Evolutionary conservation across 2,888 invertebrate genomes (phyloP).

Genomic region (Melangyna quadrimaculata): DNA sequence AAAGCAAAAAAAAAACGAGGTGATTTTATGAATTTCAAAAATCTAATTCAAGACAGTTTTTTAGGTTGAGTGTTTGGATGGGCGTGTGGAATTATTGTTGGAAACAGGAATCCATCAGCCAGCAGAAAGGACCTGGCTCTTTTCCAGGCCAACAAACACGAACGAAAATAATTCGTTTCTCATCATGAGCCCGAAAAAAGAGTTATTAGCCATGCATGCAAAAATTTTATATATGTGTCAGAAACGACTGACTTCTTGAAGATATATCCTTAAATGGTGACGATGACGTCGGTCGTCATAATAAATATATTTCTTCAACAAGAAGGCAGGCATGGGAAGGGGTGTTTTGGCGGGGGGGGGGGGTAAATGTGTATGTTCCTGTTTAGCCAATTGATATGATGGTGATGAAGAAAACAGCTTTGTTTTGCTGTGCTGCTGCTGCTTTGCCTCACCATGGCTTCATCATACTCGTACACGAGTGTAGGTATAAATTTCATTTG

Average conservation of each 20-base stretch:
- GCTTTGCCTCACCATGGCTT: neutral
- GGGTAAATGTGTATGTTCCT: neutral
- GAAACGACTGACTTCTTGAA: conserved; percentile 20
- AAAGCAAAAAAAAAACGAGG: conserved; percentile 30
- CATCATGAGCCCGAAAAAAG: conserved; percentile 28
- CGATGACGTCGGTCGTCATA: conserved; percentile 20
- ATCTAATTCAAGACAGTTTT: conserved; percentile 9
- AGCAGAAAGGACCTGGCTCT: neutral
- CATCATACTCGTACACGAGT: neutral
- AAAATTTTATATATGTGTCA: conserved; percentile 15
- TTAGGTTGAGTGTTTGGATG: neutral
- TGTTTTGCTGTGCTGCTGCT: conserved; percentile 7
- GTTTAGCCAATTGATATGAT: conserved; percentile 16
- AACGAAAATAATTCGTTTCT: conserved; percentile 26
- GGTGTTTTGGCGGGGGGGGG: no score
- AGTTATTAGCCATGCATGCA: conserved; percentile 35
- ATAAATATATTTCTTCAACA: no score
- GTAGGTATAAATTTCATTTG: conserved; percentile 13
- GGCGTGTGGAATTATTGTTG: no score
- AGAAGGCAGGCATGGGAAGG: no score
- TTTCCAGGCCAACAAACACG: conserved; percentile 9
- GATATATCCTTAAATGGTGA: conserved; percentile 29
- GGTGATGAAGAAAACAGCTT: neutral
- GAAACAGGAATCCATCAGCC: neutral
- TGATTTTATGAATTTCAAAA: conserved; percentile 59